These are phyloP conservation scores for Globicephala melas DNA, from an alignment of 2,113 vertebrate species.

Conservation along the genomic window DNA sequence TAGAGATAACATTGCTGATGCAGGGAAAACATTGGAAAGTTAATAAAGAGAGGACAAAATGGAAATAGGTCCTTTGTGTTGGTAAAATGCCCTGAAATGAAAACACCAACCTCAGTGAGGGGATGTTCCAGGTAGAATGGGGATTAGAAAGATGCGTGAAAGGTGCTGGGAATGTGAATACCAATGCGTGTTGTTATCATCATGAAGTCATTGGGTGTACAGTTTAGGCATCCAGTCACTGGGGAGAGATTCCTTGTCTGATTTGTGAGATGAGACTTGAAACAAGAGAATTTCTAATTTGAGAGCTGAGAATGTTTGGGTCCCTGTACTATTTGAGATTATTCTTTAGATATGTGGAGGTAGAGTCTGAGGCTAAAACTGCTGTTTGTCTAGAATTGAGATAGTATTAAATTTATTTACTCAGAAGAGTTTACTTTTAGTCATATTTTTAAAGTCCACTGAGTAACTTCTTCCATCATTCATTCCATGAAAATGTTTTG, in stretches of 20 bases:
- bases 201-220: background rate
- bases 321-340: background rate
- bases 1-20: background rate
- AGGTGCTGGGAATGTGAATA: background rate
- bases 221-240: background rate
- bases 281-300: slow-evolving; percentile 22
- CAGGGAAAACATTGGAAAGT: background rate
- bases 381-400: background rate
- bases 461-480: background rate
- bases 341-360: background rate
- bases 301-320: background rate
- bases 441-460: slow-evolving; percentile 28
- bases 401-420: background rate
- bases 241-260: background rate
- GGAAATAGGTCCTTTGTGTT: background rate
- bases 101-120: background rate
- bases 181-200: background rate
- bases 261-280: background rate
- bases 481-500: slow-evolving; percentile 20
- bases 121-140: background rate
- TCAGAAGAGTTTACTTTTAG: background rate
- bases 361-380: background rate
- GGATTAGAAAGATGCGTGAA: background rate
- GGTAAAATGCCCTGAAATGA: background rate
- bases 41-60: background rate